phyloP scores from a whole-genome alignment of 2,113 vertebrate genomes.

The Gallinago jamesoni region DNA sequence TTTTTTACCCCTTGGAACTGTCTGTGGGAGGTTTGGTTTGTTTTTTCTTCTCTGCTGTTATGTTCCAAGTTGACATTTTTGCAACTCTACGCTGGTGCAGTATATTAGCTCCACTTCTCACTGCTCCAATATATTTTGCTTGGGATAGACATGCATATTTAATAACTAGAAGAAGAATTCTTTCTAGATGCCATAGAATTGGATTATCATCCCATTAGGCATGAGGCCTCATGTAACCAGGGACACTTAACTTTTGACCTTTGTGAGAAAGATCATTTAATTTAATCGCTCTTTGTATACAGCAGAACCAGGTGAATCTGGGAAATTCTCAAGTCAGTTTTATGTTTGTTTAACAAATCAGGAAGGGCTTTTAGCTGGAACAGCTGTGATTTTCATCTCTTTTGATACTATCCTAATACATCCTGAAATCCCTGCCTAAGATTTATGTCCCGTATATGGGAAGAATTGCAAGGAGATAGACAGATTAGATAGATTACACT shows the following conservation, averaged over 20 bases:
- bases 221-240: slow-evolving; percentile 67
- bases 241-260: slow-evolving; percentile 76
- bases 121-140: slow-evolving; percentile 66
- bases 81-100: slow-evolving; percentile 43
- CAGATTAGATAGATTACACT: slow-evolving; percentile 53
- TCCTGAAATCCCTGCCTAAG: slow-evolving; percentile 62
- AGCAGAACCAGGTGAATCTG: slow-evolving; percentile 67
- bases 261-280: slow-evolving; percentile 71
- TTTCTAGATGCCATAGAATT: slow-evolving; percentile 69
- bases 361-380: slow-evolving; percentile 68
- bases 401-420: slow-evolving; percentile 67
- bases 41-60: slow-evolving; percentile 68
- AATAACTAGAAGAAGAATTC: slow-evolving; percentile 69
- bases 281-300: slow-evolving; percentile 64
- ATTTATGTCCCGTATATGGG: slow-evolving; percentile 62
- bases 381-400: slow-evolving; percentile 72
- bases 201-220: slow-evolving; percentile 72
- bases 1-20: slow-evolving; percentile 57
- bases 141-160: slow-evolving; percentile 65
- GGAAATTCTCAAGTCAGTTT: slow-evolving; percentile 61
- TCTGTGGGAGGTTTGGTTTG: slow-evolving; percentile 72
- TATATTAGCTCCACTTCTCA: slow-evolving; percentile 59
- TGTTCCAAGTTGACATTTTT: slow-evolving; percentile 68
- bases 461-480: slow-evolving; percentile 63
- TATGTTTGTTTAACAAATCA: slow-evolving; percentile 69